phyloP scores from a whole-genome alignment of 2,797 vertebrate genomes.

The Steatocranus sp. region DNA sequence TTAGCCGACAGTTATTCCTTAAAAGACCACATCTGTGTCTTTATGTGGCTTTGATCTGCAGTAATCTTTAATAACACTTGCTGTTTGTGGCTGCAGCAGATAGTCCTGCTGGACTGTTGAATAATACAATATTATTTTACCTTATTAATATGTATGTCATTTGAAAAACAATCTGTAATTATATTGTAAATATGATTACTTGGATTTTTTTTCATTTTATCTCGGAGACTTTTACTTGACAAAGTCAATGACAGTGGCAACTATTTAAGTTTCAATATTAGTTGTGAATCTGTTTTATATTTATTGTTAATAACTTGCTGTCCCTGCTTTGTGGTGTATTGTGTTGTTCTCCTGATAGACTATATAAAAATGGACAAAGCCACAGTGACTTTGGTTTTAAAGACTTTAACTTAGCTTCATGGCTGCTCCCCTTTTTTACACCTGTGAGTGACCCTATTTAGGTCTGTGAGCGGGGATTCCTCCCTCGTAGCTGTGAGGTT shows the following conservation, averaged over 20 bases:
- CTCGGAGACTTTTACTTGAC: neutral
- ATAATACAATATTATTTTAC: neutral
- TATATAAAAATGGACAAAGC: neutral
- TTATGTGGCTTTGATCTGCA: neutral
- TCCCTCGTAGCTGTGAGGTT: neutral
- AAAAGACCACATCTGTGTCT: neutral
- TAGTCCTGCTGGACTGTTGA: neutral
- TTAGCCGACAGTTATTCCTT: neutral
- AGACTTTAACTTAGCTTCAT: neutral
- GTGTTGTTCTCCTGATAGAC: neutral
- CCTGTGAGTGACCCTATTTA: neutral
- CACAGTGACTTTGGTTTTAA: neutral
- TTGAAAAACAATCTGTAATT: neutral
- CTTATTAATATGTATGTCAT: neutral
- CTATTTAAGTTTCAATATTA: neutral
- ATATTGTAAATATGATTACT: neutral
- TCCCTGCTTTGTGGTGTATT: neutral
- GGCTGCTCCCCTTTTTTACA: neutral
- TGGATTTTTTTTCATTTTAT: neutral
- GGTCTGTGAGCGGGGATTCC: neutral
- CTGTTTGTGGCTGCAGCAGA: neutral
- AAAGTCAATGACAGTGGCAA: neutral
- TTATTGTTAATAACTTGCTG: neutral
- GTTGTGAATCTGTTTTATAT: neutral
- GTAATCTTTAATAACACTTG: neutral